Base-by-base conservation (phyloP, 2,888 invertebrate species). In the Dasypolia templi region DNA sequence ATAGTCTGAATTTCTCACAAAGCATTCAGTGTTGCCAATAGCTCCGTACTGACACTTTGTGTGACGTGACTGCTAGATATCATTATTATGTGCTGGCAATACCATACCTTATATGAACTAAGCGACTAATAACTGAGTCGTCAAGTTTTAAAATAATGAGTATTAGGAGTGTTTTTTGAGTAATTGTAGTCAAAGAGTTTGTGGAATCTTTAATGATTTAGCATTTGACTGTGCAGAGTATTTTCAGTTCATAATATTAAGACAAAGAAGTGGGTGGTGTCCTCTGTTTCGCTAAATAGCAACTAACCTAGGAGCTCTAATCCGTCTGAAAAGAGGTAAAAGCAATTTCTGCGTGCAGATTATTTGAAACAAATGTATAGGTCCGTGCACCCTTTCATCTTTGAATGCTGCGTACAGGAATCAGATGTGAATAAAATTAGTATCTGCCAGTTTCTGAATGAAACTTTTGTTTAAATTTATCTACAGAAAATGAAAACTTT, bases 11-110 rank as follows among this genome's bases (percentile, higher is more conserved):
- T 72, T 51, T 14, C 46, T 44, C 46, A 51, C 62, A 81, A 77
- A 65, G 51, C 64, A 66, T 81, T 35, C 82, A 77, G 55, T 81
- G 67, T 73, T 66, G 58, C 63, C 82, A 70, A 70, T 63, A 65
- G 64, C 59, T 62, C 67, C 61, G 67, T 39, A 63, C 53, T 56
- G 39, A 65, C 39, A 77, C 82, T 72, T 81, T 69, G 71, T 81
- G 67, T 29, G 26, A 61, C n/a, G 51, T 68, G 62, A 63, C 56
- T 64, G 29, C 49, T 70, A 63, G 77, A 66, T 84, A 58, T 39
- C 62, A 44, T 65, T 55, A 82, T 79, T 82, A 44, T 77, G 49
- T 44, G 35, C 29, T 53, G 35, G 55, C 56, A 81, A 69, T 51
- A 81, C 59, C 12, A 32, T 44, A 19, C 32, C 22, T 44, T 65